Base-by-base conservation (phyloP, 2,113 vertebrate genomes). In the Microtus ochrogaster region DNA sequence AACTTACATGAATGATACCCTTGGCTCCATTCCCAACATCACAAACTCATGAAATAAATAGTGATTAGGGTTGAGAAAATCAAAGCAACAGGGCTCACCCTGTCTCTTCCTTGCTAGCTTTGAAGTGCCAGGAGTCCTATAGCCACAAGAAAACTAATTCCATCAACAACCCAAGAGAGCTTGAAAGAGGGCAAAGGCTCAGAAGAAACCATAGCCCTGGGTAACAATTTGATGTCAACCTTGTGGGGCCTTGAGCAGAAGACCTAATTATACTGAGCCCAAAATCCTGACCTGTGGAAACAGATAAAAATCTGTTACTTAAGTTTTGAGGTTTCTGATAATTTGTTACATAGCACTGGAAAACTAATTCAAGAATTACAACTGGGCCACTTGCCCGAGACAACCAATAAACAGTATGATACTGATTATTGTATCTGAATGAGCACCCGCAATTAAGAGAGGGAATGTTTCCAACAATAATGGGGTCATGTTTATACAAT, bases 81-180 rank as follows among this genome's bases (percentile, higher is more conserved):
- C 36, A 72, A 81, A 68, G 49, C 26, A 77, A 1, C 33, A 66
- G 9, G 44, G 36, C 13, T n/a, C 10, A 30, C 16, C 28, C 39
- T 89, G 7, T 89, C 14, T 79, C 55, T 63, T 26, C 22, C 4
- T 17, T 82, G 7, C 26, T 58, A 24, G 41, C 44, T 94, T 82
- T 82, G 68, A 90, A 96, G 52, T 66, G 11, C 13, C 30, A 26
- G 0, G 16, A 47, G 5, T 94, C 47, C 47, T 68, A 24, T 5
- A 91, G 55, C 13, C 30, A 33, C 74, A 92, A 90, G n/a, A 88
- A 97, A 74, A 88, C 21, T 28, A 77, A 77, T 82, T 85, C 33
- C 68, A 39, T 91, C 66, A 92, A 91, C 68, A 81, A 52, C 14
- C 36, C 7, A 2, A 66, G 24, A 76, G 12, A 87, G 1, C 16